These are phyloP conservation scores for Microvelia longipes DNA, from an alignment of 1,140 invertebrate species.

Conservation along the genomic window DNA sequence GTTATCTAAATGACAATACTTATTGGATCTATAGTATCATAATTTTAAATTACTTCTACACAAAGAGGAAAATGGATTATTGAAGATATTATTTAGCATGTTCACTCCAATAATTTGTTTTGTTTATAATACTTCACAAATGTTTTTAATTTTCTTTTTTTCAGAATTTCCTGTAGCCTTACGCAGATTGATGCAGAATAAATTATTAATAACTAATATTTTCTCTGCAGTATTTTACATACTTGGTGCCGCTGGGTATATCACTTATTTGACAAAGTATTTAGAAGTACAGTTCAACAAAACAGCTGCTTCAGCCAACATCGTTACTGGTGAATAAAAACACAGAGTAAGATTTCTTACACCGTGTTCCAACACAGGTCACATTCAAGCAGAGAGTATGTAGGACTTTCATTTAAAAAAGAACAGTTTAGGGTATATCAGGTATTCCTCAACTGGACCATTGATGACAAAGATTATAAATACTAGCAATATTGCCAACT, in stretches of 20 bases:
- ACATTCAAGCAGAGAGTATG: no score
- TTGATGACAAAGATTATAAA: no score
- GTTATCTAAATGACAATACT: no score
- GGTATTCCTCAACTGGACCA: not conserved
- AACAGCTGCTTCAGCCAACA: conserved; percentile 41
- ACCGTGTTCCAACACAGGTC: no score
- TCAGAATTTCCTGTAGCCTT: conserved; percentile 40
- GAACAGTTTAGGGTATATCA: not conserved
- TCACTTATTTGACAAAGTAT: conserved; percentile 53
- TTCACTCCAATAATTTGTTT: no score
- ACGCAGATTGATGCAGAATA: conserved; percentile 41
- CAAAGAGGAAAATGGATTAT: no score
- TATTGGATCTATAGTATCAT: no score
- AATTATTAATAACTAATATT: conserved; percentile 41
- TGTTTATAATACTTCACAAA: no score
- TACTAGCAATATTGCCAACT: no score
- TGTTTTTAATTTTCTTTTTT: conserved; percentile 2
- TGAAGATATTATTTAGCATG: no score
- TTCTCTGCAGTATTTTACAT: conserved; percentile 42
- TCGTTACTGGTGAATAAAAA: conserved; percentile 37
- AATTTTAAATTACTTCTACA: no score
- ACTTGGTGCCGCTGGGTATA: conserved; percentile 46
- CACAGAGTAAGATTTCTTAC: not conserved
- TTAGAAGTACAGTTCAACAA: conserved; percentile 51
- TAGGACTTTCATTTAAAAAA: not conserved